phyloP scores from a whole-genome alignment of 2,113 vertebrate species.

The Hippoglossus stenolepis region DNA sequence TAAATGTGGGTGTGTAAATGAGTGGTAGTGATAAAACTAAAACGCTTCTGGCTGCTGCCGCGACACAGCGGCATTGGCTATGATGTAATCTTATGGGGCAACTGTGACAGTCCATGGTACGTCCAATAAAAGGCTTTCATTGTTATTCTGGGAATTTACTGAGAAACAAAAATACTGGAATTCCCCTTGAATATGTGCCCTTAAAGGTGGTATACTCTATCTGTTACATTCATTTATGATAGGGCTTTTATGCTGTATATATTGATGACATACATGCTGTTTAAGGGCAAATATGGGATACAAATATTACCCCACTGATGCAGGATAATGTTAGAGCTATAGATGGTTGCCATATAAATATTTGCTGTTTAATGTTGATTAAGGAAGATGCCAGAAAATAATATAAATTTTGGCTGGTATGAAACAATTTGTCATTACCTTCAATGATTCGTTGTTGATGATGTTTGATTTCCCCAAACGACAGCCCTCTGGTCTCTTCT shows the following conservation, averaged over 20 bases:
- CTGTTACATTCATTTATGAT: no score
- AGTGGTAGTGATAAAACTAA: no score
- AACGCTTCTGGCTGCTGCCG: no score
- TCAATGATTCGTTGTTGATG: constrained; percentile 93
- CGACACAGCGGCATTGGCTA: no score
- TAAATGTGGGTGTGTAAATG: no score
- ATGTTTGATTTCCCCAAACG: constrained; percentile 90
- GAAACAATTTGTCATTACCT: constrained; percentile 80
- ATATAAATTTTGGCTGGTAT: not conserved
- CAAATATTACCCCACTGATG: not conserved
- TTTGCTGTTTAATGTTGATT: not conserved
- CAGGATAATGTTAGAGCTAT: not conserved
- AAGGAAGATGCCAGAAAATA: not conserved
- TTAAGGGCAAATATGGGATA: not conserved
- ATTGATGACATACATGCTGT: not conserved
- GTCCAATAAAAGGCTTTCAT: no score
- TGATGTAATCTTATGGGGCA: no score
- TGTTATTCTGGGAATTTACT: no score
- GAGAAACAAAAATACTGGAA: no score
- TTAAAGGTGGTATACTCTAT: no score
- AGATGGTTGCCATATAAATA: not conserved
- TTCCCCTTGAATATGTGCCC: no score
- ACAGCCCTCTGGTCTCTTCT: constrained; percentile 90
- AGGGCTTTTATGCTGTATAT: not conserved
- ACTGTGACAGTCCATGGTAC: no score